Evolutionary conservation across 2,888 invertebrate species (phyloP).

Genomic region (Elysia crispata): DNA sequence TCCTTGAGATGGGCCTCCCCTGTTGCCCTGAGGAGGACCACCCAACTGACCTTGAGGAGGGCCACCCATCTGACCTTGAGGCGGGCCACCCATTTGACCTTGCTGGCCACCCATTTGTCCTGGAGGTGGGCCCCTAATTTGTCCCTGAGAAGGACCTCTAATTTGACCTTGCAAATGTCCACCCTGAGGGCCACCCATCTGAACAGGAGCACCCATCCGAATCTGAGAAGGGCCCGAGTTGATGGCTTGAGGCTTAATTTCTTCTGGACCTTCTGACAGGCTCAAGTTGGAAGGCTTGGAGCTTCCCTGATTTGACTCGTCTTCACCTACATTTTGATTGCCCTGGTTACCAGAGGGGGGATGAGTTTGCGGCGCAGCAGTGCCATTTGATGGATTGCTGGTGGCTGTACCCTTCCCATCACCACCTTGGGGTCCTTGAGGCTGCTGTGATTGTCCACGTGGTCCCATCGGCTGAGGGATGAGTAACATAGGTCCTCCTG

Average conservation of each 20-base stretch:
- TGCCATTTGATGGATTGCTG: neutral
- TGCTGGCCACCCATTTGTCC: slow-evolving; percentile 15
- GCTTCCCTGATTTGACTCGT: neutral
- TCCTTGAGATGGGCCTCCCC: neutral
- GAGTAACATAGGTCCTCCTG: slow-evolving; percentile 33
- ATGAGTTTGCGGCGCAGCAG: slow-evolving; percentile 12
- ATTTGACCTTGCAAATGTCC: neutral
- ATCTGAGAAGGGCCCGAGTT: neutral
- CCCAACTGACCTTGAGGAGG: neutral
- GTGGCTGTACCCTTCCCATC: neutral
- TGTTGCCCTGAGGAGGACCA: neutral
- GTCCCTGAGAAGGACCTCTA: neutral
- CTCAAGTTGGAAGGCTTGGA: neutral
- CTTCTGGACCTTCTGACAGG: neutral
- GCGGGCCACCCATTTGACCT: slow-evolving; percentile 20
- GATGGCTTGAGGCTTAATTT: neutral
- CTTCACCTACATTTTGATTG: neutral
- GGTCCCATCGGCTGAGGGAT: slow-evolving; percentile 16
- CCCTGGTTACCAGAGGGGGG: slow-evolving; percentile 20
- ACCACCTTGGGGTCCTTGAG: neutral
- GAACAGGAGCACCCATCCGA: neutral
- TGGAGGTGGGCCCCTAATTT: neutral
- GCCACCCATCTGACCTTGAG: neutral
- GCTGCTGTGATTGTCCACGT: neutral
- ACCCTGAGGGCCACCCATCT: neutral